phyloP scores from a whole-genome alignment of 1,140 invertebrate genomes.

The Drosophila carrolli region DNA sequence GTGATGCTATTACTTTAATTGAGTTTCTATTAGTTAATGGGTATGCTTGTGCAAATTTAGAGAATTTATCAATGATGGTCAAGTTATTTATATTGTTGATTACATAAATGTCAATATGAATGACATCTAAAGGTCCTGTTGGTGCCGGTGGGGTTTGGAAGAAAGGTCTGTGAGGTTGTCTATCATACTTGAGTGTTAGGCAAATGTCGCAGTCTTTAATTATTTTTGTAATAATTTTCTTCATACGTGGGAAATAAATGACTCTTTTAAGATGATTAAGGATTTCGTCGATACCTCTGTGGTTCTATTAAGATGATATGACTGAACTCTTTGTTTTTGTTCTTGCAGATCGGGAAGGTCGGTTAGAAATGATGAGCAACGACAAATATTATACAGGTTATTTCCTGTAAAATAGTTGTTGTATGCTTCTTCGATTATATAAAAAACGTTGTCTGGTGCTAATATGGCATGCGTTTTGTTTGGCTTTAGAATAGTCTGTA shows the following conservation, averaged over 20 bases:
- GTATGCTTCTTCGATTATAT: too few relatives aligned
- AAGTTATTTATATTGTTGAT: background rate
- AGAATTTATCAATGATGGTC: conserved; percentile 3
- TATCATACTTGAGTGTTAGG: conserved; percentile 12
- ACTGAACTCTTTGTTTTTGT: conserved; percentile 1
- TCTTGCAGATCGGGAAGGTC: background rate
- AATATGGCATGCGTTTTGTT: conserved; percentile 15
- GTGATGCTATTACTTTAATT: background rate
- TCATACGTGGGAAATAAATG: conserved; percentile 1
- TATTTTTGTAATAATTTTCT: background rate
- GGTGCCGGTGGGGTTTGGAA: conserved; percentile 9
- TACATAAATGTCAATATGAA: conserved; percentile 17
- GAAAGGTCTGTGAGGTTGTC: conserved; percentile 13
- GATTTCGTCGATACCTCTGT: conserved; percentile 16
- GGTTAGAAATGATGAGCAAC: conserved; percentile 3
- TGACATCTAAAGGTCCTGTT: conserved; percentile 7
- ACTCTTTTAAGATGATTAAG: conserved; percentile 7
- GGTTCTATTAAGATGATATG: conserved; percentile 13
- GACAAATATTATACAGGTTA: conserved; percentile 7
- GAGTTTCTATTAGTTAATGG: background rate
- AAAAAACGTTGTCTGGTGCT: too few relatives aligned
- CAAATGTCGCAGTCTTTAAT: conserved; percentile 4
- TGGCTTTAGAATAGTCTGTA: conserved; percentile 13
- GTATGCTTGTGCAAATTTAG: conserved; percentile 1
- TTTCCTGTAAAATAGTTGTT: conserved; percentile 13